These are phyloP conservation scores for Eupeodes latifasciatus DNA, from an alignment of 2,888 invertebrate genomes.

Conservation along the genomic window DNA sequence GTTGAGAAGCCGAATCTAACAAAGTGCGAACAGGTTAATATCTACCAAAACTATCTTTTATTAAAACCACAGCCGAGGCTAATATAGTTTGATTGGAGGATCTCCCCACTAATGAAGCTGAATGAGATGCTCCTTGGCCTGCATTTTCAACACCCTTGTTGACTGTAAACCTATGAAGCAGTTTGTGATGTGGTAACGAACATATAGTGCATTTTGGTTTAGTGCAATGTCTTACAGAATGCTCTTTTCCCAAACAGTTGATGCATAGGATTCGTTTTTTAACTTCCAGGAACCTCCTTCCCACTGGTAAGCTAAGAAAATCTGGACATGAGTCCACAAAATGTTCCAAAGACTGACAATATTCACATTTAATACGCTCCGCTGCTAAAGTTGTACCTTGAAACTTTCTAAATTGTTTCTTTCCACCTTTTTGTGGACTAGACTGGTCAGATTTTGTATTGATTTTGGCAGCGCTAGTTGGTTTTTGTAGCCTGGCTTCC, in stretches of 20 bases:
- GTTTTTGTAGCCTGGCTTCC: not conserved
- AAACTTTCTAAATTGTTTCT: not conserved
- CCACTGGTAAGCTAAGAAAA: constrained; percentile 16
- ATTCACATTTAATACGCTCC: not conserved
- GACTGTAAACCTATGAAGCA: too few relatives aligned
- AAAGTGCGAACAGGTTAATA: too few relatives aligned
- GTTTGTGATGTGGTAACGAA: too few relatives aligned
- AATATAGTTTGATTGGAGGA: too few relatives aligned
- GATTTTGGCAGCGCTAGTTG: not conserved
- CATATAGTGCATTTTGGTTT: constrained; percentile 1
- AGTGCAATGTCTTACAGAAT: constrained; percentile 5
- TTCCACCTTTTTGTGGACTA: not conserved
- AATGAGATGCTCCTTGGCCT: too few relatives aligned
- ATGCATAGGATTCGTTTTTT: constrained; percentile 18
- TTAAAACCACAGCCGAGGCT: too few relatives aligned
- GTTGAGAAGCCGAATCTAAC: too few relatives aligned
- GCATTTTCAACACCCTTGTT: too few relatives aligned
- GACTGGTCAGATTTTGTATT: not conserved
- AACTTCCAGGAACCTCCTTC: constrained; percentile 22
- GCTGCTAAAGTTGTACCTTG: too few relatives aligned
- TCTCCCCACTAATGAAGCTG: too few relatives aligned
- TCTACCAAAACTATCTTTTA: too few relatives aligned
- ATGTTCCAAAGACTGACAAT: not conserved
- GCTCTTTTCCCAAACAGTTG: constrained; percentile 24
- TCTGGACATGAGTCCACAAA: not conserved